Conservation (phyloP, 2,797 vertebrate genomes). For the Anguilla pacifica region DNA sequence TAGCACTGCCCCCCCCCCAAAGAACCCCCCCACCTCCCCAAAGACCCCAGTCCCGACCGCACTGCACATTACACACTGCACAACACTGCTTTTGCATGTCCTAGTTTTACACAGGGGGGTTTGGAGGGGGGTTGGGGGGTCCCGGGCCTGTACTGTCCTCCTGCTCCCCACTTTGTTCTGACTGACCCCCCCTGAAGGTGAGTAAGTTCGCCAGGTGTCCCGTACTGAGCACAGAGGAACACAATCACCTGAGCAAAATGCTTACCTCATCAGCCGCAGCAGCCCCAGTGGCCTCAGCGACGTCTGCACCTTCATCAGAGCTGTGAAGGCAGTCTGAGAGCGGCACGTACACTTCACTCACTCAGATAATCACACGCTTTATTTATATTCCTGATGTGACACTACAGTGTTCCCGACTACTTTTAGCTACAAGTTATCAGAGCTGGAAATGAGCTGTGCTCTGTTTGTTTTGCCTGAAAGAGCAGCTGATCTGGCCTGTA, state of each 20-base stretch:
- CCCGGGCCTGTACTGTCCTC: not conserved
- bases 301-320: not conserved
- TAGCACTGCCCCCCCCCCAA: too few species aligned
- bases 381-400: not conserved
- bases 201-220: slow-evolving; percentile 5
- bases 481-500: not conserved
- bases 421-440: not conserved
- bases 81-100: too few species aligned
- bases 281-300: not conserved
- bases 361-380: not conserved
- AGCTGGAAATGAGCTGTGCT: not conserved
- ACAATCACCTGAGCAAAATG: not conserved
- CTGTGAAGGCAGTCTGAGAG: not conserved
- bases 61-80: too few species aligned
- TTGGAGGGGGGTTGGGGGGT: too few species aligned
- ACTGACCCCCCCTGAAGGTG: not conserved
- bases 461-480: not conserved
- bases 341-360: not conserved
- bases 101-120: too few species aligned
- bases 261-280: not conserved
- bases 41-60: too few species aligned
- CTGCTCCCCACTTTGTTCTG: not conserved
- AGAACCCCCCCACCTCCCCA: too few species aligned
- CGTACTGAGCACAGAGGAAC: not conserved
- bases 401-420: not conserved